Percentiles rank a stretch among this genome's conserved stretches.
Conservation (phyloP, 2,888 invertebrate genomes). For the Folsomia manolachei region DNA sequence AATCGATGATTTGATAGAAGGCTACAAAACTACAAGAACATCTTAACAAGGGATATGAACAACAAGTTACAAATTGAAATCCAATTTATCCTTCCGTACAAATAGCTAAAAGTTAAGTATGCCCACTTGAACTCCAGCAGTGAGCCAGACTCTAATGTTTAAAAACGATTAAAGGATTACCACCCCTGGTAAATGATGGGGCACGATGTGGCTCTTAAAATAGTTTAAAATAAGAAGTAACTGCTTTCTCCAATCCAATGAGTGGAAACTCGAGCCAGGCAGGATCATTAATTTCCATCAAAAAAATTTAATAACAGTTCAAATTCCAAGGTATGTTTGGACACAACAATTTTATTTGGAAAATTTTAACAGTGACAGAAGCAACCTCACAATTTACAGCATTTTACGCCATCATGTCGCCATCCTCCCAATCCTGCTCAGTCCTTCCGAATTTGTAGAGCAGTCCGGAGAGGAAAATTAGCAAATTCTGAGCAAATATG, state of each 20-base stretch:
- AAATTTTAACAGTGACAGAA: no score
- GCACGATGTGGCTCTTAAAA: not conserved
- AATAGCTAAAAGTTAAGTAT: no score
- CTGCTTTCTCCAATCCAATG: not conserved
- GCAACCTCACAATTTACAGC: not conserved
- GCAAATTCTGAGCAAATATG: not conserved
- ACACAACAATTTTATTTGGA: no score
- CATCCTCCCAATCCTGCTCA: not conserved
- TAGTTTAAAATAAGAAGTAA: not conserved
- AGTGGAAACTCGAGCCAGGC: no score
- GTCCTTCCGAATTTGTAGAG: not conserved
- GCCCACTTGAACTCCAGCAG: not conserved
- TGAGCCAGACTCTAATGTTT: not conserved
- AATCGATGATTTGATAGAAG: not conserved
- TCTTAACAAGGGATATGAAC: not conserved
- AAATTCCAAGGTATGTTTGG: no score
- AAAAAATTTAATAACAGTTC: no score
- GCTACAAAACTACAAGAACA: no score
- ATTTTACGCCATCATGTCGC: not conserved
- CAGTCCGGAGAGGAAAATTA: not conserved
- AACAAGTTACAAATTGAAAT: conserved; percentile 5
- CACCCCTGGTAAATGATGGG: not conserved
- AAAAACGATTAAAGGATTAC: not conserved
- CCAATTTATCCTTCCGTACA: not conserved
- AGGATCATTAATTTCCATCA: no score